Evolutionary conservation across 2,888 invertebrate species (phyloP).

Genomic region (Ophion costatus): DNA sequence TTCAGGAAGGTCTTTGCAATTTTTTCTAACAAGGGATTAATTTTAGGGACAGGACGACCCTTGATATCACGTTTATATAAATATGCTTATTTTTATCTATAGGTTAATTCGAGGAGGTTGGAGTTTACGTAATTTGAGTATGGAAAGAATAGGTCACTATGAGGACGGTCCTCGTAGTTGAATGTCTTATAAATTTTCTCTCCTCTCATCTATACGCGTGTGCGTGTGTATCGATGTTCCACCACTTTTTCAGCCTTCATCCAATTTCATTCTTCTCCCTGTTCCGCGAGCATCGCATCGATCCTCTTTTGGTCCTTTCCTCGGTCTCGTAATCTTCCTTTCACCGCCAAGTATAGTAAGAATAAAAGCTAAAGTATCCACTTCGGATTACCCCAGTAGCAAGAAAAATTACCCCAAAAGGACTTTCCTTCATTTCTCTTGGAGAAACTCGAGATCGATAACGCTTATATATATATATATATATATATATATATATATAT

Average conservation of each 20-base stretch:
- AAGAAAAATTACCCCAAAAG: constrained; percentile 29
- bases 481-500: neutral
- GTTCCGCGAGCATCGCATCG: constrained; percentile 3
- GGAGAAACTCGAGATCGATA: constrained; percentile 26
- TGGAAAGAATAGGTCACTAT: no score
- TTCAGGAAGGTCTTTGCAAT: no score
- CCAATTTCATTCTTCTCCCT: constrained; percentile 38
- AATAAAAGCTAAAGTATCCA: constrained; percentile 14
- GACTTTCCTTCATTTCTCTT: constrained; percentile 21
- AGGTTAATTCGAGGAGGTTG: neutral
- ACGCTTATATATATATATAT: neutral
- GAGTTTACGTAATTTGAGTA: no score
- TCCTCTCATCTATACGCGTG: neutral
- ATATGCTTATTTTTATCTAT: no score
- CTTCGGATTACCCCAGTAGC: constrained; percentile 11
- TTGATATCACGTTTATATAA: no score
- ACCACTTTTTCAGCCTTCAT: constrained; percentile 25
- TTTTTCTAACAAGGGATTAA: no score
- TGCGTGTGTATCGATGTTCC: neutral
- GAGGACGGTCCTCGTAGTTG: no score
- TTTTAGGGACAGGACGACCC: no score
- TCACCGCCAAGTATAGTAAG: constrained; percentile 1
- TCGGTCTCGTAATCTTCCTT: constrained; percentile 11
- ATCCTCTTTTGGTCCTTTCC: constrained; percentile 23
- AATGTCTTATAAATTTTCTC: no score